phyloP scores from a whole-genome alignment of 2,113 vertebrate species.

The Callithrix jacchus region DNA sequence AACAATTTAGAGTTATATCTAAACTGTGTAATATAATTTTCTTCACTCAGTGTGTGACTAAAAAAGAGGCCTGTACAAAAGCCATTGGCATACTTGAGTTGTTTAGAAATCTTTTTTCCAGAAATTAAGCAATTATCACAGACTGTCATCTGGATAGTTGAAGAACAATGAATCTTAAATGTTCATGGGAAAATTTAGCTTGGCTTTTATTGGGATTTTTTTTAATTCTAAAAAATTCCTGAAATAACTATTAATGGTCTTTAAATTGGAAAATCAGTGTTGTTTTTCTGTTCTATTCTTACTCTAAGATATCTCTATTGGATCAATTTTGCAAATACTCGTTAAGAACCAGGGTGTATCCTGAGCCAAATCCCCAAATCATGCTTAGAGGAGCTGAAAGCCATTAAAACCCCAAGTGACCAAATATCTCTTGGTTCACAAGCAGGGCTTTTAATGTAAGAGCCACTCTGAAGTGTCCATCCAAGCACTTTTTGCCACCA shows the following conservation, averaged over 20 bases:
- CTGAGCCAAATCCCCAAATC: neutral
- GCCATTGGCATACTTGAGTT: constrained; percentile 49
- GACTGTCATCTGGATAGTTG: constrained; percentile 58
- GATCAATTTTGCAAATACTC: neutral
- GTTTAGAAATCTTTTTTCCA: constrained; percentile 62
- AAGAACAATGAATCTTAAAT: constrained; percentile 64
- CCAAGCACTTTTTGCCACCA: neutral
- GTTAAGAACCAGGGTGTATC: neutral
- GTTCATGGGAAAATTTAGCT: constrained; percentile 45
- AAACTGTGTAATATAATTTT: neutral
- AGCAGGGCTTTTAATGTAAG: neutral
- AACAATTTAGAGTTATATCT: constrained; percentile 39
- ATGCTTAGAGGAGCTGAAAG: constrained; percentile 12
- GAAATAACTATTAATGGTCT: constrained; percentile 3
- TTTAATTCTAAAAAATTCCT: constrained; percentile 23
- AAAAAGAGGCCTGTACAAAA: constrained; percentile 58
- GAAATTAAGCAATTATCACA: constrained; percentile 69
- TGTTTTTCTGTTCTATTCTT: constrained; percentile 30
- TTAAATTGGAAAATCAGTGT: neutral
- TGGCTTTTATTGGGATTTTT: constrained; percentile 36
- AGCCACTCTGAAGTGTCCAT: neutral
- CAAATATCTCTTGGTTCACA: neutral
- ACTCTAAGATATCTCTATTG: neutral
- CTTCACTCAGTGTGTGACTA: neutral
- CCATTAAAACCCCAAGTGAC: neutral